Base-by-base conservation (phyloP, 2,113 vertebrate genomes). In the Mesocricetus auratus region DNA sequence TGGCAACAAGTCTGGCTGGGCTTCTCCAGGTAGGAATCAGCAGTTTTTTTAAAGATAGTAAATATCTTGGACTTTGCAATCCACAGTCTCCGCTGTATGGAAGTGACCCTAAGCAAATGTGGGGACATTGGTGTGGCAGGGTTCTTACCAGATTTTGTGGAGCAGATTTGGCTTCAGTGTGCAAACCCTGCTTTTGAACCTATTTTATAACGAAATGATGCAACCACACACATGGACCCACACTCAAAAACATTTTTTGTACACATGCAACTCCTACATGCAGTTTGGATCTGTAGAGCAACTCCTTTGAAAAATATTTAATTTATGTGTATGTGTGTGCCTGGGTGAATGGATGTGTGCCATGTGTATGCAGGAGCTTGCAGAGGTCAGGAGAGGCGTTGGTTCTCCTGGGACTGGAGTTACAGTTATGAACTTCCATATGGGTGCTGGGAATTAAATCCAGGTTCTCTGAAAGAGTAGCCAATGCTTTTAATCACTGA, bases 71-170 rank as follows among this genome's bases (percentile, higher is more conserved):
- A 39, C 39, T 85, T 85, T 64, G 26, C 8, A 45, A 69, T 75
- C 31, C 50, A 22, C 31, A 53, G 89, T 64, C 10, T 93, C 58
- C 69, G 69, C 33, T 87, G 82, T 36, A 31, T 21, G 56, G 71
- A 68, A 91, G 53, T 53, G 53, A 39, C 73, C 60, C 60, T 68
- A 68, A 94, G 64, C 33, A 39, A 29, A 77, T 26, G 21, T 82
- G 81, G 73, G 60, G 62, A 29, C 39, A 17, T 86, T 60, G 24
- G n/a, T 39, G 19, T 79, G 29, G 15, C 42, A 73, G 12, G 26
- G 11, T 96, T 95, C 45, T 33, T 77, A 66, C 90, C 69, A 71
- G 16, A 82, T 82, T 94, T 88, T 68, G 71, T 16, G 86, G 89
- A 83, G 56, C 17, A 88, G 56, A 79, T 77, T 74, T 74, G 29